Evolutionary conservation across 2,113 vertebrate genomes (phyloP), one percentile per base, ranked within the genome.

Genomic region (Heloderma charlesbogerti): DNA sequence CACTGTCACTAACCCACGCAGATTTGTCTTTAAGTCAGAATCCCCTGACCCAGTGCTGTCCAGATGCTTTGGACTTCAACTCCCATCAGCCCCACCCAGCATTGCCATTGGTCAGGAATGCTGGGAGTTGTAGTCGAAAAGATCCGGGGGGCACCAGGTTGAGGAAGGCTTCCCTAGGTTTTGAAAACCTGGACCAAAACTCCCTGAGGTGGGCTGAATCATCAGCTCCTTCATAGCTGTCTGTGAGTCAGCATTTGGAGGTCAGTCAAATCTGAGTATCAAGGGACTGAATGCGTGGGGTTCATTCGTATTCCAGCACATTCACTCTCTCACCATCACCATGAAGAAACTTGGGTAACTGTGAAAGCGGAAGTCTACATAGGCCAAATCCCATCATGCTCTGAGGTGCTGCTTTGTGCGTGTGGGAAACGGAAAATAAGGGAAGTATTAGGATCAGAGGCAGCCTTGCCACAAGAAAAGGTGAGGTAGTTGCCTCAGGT

Each of bases 241-340:
- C 29, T 22, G 4, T 89, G 78, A 81, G 66, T 89, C 88, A 89
- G 34, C 72, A 45, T 67, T 57, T 82, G 45, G 63, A 82, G 48
- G 31, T 10, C 31, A 78, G 57, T 90, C 82, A 78, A 67, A 43
- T 13, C n/a, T 86, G 63, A 90, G 89, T 40, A 43, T 69, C 6
- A 34, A 90, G 83, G 60, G 86, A 86, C 10, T 2, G n/a, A 60
- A 72, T 83, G 60, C 25, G n/a, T 69, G 63, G 25, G 27, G 22
- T 86, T 25, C 18, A 25, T 31, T 45, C 29, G 12, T 43, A 51
- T 25, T 34, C 15, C 40, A 67, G 66, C 57, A 37, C 37, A 66
- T 84, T 43, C n/a, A 18, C 51, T 87, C 34, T n/a, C 34, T 29
- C 15, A 54, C 31, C 31, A 45, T 63, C 72, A 85, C 8, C 22